These are phyloP conservation scores for Choristoneura rosaceana DNA, from an alignment of 2,888 invertebrate species.

Conservation along the genomic window DNA sequence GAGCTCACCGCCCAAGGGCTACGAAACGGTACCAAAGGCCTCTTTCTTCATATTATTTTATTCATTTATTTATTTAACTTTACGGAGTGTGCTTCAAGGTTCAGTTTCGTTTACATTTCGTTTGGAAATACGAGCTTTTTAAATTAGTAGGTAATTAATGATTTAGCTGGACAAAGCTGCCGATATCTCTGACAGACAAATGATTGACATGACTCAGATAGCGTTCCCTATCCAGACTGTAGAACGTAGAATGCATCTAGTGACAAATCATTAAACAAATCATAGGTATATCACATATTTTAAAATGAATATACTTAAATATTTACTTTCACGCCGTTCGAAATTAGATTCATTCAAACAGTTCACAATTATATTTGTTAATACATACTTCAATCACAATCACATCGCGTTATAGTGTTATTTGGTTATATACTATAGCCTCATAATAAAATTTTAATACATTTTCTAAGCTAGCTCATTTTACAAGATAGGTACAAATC, in stretches of 20 bases:
- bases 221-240: not conserved
- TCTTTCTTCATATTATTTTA: too few species aligned
- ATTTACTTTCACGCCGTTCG: not conserved
- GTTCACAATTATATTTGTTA: not conserved
- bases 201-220: too few species aligned
- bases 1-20: too few species aligned
- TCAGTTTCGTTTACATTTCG: too few species aligned
- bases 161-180: too few species aligned
- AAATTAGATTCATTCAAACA: not conserved
- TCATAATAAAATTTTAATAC: not conserved
- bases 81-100: too few species aligned
- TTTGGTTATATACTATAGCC: not conserved
- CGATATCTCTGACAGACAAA: too few species aligned
- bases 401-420: not conserved
- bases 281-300: conserved; percentile 68
- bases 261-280: conserved; percentile 50
- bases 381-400: not conserved
- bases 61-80: too few species aligned
- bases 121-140: too few species aligned
- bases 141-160: too few species aligned
- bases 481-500: not conserved
- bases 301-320: conserved; percentile 47
- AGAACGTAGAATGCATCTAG: not conserved
- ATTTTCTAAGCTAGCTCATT: not conserved
- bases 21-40: too few species aligned